These are phyloP conservation scores for Propithecus deckenii DNA, from an alignment of 2,797 vertebrate species.

Conservation along the genomic window DNA sequence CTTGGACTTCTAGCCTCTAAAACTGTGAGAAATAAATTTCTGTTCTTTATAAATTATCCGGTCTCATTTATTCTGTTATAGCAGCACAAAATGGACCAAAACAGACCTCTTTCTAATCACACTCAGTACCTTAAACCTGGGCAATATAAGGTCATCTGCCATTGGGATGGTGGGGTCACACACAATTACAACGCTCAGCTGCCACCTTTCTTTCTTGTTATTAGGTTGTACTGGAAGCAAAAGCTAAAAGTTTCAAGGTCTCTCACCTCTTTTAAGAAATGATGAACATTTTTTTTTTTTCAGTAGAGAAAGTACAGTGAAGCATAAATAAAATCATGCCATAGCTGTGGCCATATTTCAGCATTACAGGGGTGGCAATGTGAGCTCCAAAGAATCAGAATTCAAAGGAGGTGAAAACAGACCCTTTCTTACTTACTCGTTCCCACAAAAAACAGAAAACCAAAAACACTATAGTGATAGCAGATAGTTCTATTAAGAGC, in stretches of 20 bases:
- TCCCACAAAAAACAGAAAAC: not conserved
- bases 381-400: not conserved
- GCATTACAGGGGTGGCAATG: not conserved
- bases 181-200: not conserved
- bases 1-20: not conserved
- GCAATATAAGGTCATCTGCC: not conserved
- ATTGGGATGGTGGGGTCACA: not conserved
- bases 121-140: not conserved
- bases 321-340: not conserved
- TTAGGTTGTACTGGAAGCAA: not conserved
- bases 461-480: not conserved
- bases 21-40: not conserved
- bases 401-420: not conserved
- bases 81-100: not conserved
- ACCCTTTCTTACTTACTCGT: not conserved
- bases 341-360: not conserved
- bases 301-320: not conserved
- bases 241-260: not conserved
- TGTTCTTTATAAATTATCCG: not conserved
- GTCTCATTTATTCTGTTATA: not conserved
- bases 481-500: not conserved
- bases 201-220: not conserved
- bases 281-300: not conserved
- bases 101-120: not conserved
- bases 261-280: not conserved